Evolutionary conservation across 2,113 vertebrate genomes (phyloP).

Genomic region (Salvelinus namaycush): DNA sequence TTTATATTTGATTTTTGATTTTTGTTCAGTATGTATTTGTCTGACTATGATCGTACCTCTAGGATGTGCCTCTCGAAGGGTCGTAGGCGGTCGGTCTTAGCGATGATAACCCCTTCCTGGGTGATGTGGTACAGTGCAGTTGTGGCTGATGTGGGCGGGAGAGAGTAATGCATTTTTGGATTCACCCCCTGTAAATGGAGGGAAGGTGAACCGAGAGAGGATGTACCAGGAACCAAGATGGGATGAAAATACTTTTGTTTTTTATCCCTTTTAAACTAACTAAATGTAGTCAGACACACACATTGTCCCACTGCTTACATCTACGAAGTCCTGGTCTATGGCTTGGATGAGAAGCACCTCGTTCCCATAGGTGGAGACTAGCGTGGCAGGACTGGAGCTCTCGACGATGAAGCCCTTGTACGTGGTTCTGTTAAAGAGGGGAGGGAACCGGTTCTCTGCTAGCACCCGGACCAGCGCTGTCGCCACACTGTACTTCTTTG

Average conservation of each 20-base stretch:
- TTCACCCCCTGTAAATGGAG: slow-evolving; percentile 61
- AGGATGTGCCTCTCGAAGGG: slow-evolving; percentile 66
- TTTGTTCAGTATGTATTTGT: no score
- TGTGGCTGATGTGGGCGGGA: slow-evolving; percentile 49
- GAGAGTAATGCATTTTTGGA: slow-evolving; percentile 66
- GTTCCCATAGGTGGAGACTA: slow-evolving; percentile 75
- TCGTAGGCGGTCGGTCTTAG: slow-evolving; percentile 61
- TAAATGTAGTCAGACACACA: not conserved
- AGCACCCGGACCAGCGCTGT: slow-evolving; percentile 68
- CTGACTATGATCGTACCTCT: slow-evolving; percentile 55
- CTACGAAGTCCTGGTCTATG: slow-evolving; percentile 70
- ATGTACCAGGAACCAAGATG: no score
- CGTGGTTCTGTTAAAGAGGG: slow-evolving; percentile 58
- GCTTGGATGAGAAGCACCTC: slow-evolving; percentile 68
- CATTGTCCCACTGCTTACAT: slow-evolving; percentile 55
- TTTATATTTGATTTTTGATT: no score
- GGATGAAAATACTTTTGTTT: no score
- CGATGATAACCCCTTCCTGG: slow-evolving; percentile 66
- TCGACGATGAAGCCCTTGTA: slow-evolving; percentile 74
- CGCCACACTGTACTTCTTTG: slow-evolving; percentile 70
- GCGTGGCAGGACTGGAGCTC: slow-evolving; percentile 62
- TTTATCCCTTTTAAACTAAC: no score
- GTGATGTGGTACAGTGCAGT: slow-evolving; percentile 67
- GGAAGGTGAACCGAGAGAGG: no score
- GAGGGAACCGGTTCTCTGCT: slow-evolving; percentile 64